Conservation (phyloP, 2,797 vertebrate genomes). For the Sebastolobus altivelis region DNA sequence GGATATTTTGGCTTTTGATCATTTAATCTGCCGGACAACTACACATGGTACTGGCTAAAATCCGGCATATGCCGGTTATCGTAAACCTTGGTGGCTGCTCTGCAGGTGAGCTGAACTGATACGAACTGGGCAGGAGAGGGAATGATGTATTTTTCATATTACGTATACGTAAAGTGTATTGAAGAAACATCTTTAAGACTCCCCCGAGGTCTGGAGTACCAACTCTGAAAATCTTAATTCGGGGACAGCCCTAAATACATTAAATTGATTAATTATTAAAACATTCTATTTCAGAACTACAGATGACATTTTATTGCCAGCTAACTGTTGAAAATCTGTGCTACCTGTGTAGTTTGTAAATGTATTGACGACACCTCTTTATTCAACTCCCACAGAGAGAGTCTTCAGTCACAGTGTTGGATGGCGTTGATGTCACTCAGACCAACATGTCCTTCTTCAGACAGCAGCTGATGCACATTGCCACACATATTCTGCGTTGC, state of each 20-base stretch:
- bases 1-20: too few species aligned
- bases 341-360: background rate
- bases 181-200: background rate
- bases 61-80: too few species aligned
- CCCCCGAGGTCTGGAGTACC: background rate
- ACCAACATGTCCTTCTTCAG: constrained; percentile 93
- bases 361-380: background rate
- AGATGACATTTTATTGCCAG: background rate
- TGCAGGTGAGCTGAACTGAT: background rate
- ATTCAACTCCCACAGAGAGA: constrained; percentile 73
- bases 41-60: too few species aligned
- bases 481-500: constrained; percentile 91
- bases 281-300: background rate
- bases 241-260: background rate
- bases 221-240: background rate
- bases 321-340: background rate
- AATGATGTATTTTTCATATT: background rate
- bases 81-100: background rate
- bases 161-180: background rate
- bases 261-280: background rate
- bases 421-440: constrained; percentile 90
- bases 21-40: too few species aligned
- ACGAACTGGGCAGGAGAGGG: background rate
- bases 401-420: constrained; percentile 90
- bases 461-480: constrained; percentile 91